Percentiles rank a stretch among this genome's conserved stretches.
Conservation (phyloP, 2,797 vertebrate genomes). For the Saxicola maurus region DNA sequence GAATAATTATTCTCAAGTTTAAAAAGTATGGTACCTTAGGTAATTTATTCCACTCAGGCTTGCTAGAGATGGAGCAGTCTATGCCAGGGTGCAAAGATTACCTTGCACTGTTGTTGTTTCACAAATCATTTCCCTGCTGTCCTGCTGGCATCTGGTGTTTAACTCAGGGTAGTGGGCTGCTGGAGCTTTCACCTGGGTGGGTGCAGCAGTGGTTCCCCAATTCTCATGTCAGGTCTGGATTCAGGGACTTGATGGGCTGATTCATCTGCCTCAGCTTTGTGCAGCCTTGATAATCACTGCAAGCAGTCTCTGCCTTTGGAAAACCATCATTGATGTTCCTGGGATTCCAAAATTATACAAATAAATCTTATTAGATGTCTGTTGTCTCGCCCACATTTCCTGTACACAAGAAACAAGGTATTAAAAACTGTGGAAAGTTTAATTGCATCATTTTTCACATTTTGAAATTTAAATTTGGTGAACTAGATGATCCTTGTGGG, state of each 20-base stretch:
- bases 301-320: background rate
- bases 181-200: background rate
- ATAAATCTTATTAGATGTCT: background rate
- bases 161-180: background rate
- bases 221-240: background rate
- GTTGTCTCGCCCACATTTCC: background rate
- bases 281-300: background rate
- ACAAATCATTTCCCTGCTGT: background rate
- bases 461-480: background rate
- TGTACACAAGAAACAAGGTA: background rate
- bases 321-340: background rate
- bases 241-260: background rate
- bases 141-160: background rate
- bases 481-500: background rate
- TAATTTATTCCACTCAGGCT: background rate
- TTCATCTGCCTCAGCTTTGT: background rate
- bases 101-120: background rate
- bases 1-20: background rate
- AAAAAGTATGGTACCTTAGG: background rate
- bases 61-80: background rate
- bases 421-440: background rate
- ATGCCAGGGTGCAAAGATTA: background rate
- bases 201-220: background rate
- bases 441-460: background rate
- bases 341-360: background rate